Base-by-base conservation (phyloP, 2,113 vertebrate genomes). In the Suricata suricatta region DNA sequence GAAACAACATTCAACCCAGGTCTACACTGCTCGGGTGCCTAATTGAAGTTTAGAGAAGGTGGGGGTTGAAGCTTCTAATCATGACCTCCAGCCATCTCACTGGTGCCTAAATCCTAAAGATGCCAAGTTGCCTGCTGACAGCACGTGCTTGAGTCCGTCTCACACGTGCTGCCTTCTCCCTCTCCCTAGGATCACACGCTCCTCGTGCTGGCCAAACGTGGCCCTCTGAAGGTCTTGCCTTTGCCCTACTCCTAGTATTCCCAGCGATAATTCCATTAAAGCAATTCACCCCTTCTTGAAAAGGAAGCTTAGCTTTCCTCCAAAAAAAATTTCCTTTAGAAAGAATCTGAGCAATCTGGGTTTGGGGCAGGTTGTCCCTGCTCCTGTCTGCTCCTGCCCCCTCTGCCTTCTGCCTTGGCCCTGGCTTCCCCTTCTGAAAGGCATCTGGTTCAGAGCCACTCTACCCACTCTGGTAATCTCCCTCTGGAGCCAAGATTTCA, bases 271-370 rank as follows among this genome's bases (percentile, higher is more conserved):
- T 64, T 31, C 5, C 31, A 88, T 52, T n/a, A 74, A 90, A 96
- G 16, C 41, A 25, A 50, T 44, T 74, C 19, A 82, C 2, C 2
- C 17, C 57, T 52, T 35, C 7, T 15, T 69, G 72, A 44, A 52
- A 95, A 74, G 74, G 54, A 41, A 25, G 14, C 19, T 93, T 86
- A 13, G 38, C 72, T 96, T 74, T 77, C 50, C 31, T 52, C 15
- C 14, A 33, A 44, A 92, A 88, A 88, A 15, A 38, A 64, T 63
- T 63, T 63, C 57, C 52, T 82, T 50, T 60, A 83, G 27, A 81
- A 84, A 69, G 64, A 69, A 68, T 54, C 52, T 82, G 63, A 84
- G 50, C 84, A 57, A n/a, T 10, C 9, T 60, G 63, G 7, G 47
- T 33, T 71, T 69, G 10, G 33, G 17, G 77, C 23, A 27, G 74